Base-by-base conservation (phyloP, 2,888 invertebrate species). In the Sinopyrophorus schimmeli region DNA sequence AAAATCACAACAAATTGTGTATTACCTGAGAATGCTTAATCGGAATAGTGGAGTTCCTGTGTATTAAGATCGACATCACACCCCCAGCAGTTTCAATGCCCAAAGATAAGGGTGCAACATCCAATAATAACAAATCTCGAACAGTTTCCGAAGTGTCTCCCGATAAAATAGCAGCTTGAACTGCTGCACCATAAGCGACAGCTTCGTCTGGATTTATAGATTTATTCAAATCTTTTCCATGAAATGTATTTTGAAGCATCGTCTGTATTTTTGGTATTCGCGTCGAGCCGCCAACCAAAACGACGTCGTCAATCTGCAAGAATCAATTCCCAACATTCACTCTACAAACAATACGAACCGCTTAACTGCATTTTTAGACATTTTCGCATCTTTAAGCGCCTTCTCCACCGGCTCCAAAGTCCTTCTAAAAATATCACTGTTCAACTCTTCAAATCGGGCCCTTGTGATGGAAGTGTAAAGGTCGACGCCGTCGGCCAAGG, bases 11-110 rank as follows among this genome's bases (percentile, higher is more conserved):
- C 23, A 37, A 3, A n/a, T n/a, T n/a, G 11, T 10, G 16, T 20
- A 43, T 44, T 52, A 67, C 68, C 64, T 82, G 80, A 1, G 81
- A 77, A 62, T 81, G 81, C 61, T 80, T 81, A 17, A 78, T 78
- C 4, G 84, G 84, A 59, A 85, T 81, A 41, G 82, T 83, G 7
- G 82, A 79, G 66, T 85, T 87, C 54, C 85, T 73, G 64, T 79
- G 79, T 69, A 86, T 86, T 30, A 87, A 71, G 3, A 78, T 73
- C 5, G 84, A 82, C 86, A 87, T 86, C 14, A 85, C 80, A 48
- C 85, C 86, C 47, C 85, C 85, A 46, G 83, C 84, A 4, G 84
- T 85, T 70, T 86, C 85, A 58, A 86, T 84, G 57, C 86, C 86
- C 54, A 83, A 68, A 15, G 85, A 86, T 49, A 86, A 73, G 9